Percentiles rank a stretch among this genome's conserved stretches.
phyloP scores from a whole-genome alignment of 2,797 vertebrate genomes.

The Poecilia wingei region DNA sequence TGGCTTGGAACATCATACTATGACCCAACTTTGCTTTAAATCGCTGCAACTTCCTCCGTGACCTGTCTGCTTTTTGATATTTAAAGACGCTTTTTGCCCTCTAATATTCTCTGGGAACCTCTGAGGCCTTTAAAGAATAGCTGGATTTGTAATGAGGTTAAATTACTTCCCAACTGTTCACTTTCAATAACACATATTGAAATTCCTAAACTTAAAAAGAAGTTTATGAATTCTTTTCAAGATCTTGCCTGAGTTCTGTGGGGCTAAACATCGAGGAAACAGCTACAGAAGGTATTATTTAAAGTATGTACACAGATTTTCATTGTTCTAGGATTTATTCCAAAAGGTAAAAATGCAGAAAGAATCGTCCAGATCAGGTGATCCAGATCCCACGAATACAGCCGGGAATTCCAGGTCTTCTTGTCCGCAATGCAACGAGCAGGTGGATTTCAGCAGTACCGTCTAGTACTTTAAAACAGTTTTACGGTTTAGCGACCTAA shows the following conservation, averaged over 20 bases:
- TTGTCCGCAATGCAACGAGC: conserved; percentile 55
- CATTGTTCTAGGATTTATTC: conserved; percentile 12
- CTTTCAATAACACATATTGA: neutral
- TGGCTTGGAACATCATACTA: neutral
- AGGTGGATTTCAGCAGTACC: conserved; percentile 67
- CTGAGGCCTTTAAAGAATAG: neutral
- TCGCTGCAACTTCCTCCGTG: neutral
- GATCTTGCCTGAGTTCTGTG: neutral
- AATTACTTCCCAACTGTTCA: neutral
- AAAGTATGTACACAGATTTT: neutral
- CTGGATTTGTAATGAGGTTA: neutral
- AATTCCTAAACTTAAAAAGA: neutral
- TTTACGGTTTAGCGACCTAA: conserved; percentile 11
- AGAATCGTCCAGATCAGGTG: conserved; percentile 31
- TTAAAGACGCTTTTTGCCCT: neutral
- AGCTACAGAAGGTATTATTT: no score
- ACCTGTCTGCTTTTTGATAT: neutral
- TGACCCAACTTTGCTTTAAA: neutral
- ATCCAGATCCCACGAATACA: conserved; percentile 61
- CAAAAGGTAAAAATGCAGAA: conserved; percentile 73
- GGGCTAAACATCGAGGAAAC: neutral
- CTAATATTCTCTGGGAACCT: neutral
- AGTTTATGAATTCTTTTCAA: neutral
- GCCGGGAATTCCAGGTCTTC: conserved; percentile 35
- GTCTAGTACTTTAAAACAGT: neutral